Evolutionary conservation across 2,888 invertebrate species (phyloP).

Genomic region (Idaea dimidiata): DNA sequence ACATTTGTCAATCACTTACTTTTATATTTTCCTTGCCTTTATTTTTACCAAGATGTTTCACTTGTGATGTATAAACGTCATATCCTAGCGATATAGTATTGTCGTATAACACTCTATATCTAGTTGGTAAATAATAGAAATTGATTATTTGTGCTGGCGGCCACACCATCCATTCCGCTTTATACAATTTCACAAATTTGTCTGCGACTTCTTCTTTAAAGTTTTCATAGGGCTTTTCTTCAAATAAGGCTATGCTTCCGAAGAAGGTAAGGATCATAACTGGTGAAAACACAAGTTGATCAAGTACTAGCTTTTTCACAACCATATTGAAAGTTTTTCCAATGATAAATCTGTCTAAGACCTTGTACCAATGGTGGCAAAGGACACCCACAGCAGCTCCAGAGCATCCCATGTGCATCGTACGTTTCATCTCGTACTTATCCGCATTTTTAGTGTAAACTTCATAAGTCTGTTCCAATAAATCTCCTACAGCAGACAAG

Average conservation of each 20-base stretch:
- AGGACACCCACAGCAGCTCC: conserved; percentile 90
- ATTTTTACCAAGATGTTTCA: conserved; percentile 80
- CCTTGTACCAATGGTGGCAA: conserved; percentile 94
- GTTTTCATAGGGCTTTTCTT: conserved; percentile 82
- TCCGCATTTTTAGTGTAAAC: conserved; percentile 82
- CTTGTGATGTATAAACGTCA: conserved; percentile 92
- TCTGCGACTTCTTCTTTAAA: conserved; percentile 85
- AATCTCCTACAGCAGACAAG: conserved; percentile 90
- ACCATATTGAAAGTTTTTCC: conserved; percentile 86
- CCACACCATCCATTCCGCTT: conserved; percentile 96
- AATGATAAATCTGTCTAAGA: conserved; percentile 87
- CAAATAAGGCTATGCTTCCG: conserved; percentile 87
- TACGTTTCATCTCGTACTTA: conserved; percentile 83
- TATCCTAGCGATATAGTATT: conserved; percentile 93
- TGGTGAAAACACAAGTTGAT: conserved; percentile 94
- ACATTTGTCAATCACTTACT: conserved; percentile 14
- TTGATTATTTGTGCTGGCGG: conserved; percentile 96
- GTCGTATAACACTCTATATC: conserved; percentile 93
- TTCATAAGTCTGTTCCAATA: conserved; percentile 92
- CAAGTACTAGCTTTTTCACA: conserved; percentile 89
- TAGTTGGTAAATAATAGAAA: conserved; percentile 92
- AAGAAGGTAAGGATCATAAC: conserved; percentile 91
- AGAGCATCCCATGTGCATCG: conserved; percentile 89
- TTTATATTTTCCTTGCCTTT: conserved; percentile 36
- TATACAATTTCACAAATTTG: conserved; percentile 89